Evolutionary conservation across 1,140 invertebrate genomes (phyloP), one percentile per base, ranked within the genome.

Genomic region (Drepana arcuata): DNA sequence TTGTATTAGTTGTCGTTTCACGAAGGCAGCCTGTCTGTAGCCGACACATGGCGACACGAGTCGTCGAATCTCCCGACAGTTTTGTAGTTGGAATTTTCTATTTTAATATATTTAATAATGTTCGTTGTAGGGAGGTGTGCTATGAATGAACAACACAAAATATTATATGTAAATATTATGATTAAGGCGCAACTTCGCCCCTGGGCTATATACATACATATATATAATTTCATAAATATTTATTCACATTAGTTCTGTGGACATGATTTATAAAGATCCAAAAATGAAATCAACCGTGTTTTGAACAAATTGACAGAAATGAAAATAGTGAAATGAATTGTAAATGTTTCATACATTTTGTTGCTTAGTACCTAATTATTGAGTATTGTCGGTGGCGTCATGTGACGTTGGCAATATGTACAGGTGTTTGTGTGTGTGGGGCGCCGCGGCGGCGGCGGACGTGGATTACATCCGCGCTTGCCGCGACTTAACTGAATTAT

Each of bases 81-180:
- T 74, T 62, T 59, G 65, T 78, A 78, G 71, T 51, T 75, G 68
- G 67, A 74, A 77, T 78, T 81, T 81, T 81, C 62, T 75, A 75
- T 77, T 81, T 81, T 79, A 79, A 77, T 79, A 79, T 78, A 73
- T 69, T 69, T 54, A 62, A 56, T 71, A 71, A 73, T 49, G 29
- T 21, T n/a, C n/a, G n/a, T n/a, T n/a, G n/a, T n/a, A 47, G 41
- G 30, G 39, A 46, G 34, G 42, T 49, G 46, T 46, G 43, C 47
- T 47, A 40, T 50, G 51, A 42, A n/a, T n/a, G n/a, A n/a, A n/a
- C n/a, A n/a, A n/a, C n/a, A n/a, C n/a, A n/a, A 48, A 31, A 47
- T 26, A 43, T 53, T 47, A 45, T 39, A 34, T 63, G 54, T 58
- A 65, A 53, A 58, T 55, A 61, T 42, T n/a, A n/a, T n/a, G n/a